Base-by-base conservation (phyloP, 2,797 vertebrate species). In the Girardinus metallicus region DNA sequence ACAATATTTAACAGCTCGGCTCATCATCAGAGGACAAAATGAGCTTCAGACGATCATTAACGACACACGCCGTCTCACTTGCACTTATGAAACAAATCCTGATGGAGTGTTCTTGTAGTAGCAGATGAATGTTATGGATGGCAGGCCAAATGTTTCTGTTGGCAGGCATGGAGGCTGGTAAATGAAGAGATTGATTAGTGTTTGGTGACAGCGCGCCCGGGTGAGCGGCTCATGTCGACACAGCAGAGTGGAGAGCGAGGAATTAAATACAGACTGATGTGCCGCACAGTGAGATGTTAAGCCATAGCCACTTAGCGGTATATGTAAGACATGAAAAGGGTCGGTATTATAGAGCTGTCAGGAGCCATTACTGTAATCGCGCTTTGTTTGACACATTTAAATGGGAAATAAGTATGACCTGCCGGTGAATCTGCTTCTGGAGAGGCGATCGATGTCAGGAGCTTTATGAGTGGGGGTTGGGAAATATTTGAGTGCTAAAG, bases 231-330 rank as follows among this genome's bases (percentile, higher is more conserved):
- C 53, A 8, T 57, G 71, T 47, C 29, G 29, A 81, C 51, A 68
- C 23, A 60, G 64, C 3, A 4, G 46, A 78, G 72, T 9, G 44
- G 80, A 77, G 41, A 34, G 62, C 79, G 51, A 66, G 18, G 73
- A 75, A 68, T 86, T 80, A 85, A 83, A 80, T 29, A 74, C 46
- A 8, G 78, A 84, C 70, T 49, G 57, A 66, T 66, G 23, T 44
- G 68, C 23, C 73, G 75, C 46, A 39, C 29, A n/a, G 39, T n/a
- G 18, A 70, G 75, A 64, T 74, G 70, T 55, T 74, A 71, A 83
- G 70, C 55, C 18, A 13, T 15, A n/a, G 34, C 46, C 26, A 80
- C 31, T 23, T 18, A 53, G 68, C 1, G 0, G 26, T 53, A 71
- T 39, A 36, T 64, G 57, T 62, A 74, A 29, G 62, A 81, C 66